Conservation (phyloP, 35 echinoderm and acorn worm species). For the Heliocidaris erythrogramma region DNA sequence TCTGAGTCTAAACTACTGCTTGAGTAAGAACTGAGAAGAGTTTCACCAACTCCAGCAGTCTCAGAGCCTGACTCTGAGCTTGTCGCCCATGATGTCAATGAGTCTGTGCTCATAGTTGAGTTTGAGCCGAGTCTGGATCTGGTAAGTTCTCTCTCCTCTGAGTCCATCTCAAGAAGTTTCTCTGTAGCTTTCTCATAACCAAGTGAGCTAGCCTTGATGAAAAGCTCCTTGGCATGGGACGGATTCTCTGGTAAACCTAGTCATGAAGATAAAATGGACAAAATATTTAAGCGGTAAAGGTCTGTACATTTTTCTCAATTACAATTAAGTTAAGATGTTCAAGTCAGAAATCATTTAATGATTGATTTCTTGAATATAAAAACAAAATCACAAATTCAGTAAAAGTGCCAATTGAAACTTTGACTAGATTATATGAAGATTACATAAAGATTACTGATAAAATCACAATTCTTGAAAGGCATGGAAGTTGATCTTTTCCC, state of each 20-base stretch:
- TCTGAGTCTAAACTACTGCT: conserved; percentile 3
- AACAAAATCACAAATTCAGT: background rate
- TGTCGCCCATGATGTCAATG: background rate
- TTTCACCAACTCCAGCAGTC: background rate
- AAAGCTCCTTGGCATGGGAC: conserved; percentile 23
- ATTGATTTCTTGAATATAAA: background rate
- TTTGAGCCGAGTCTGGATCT: background rate
- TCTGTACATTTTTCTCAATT: background rate
- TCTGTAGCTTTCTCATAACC: conserved; percentile 26
- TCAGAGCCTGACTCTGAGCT: conserved; percentile 6
- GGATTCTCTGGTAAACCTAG: conserved; percentile 32
- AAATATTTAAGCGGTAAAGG: background rate
- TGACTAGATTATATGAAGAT: no score
- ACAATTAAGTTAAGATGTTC: background rate
- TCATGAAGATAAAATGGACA: background rate
- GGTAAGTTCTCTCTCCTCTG: background rate
- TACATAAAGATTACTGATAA: no score
- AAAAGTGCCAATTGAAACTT: no score
- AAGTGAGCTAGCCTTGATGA: background rate
- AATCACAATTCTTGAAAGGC: no score
- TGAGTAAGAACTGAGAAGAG: background rate
- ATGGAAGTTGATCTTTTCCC: no score
- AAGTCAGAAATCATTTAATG: background rate
- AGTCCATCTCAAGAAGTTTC: conserved; percentile 43
- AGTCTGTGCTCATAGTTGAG: background rate